Evolutionary conservation across 1,140 invertebrate species (phyloP), one percentile per base, ranked within the genome.

Genomic region (Halyomorpha halys): DNA sequence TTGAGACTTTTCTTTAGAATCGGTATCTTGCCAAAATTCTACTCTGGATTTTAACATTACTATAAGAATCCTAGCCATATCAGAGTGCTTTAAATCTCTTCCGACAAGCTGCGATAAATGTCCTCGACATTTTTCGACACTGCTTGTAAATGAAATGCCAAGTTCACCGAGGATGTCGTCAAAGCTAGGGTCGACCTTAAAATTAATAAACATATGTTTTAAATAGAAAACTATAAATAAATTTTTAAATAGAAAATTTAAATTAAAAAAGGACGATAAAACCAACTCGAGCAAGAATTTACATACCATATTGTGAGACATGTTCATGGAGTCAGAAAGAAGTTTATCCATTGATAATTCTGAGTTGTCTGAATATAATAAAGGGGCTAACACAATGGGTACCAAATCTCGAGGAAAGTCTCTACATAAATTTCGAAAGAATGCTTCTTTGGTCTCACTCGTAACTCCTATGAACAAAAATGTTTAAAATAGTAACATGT

Each of bases 391-490:
- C 68, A 95, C 85, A 71, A 93, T 86, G 67, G 92, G 92, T 65
- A 91, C 90, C 69, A 86, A 80, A 70, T 91, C 88, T 67, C 85
- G 83, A 34, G 91, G 89, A 80, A 94, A 94, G 74, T 95, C 91
- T 72, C 85, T 81, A 70, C 86, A 81, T 68, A 96, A 78, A 70
- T 84, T 84, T 71, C 85, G 82, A 25, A 94, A 73, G 78, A 95
- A 92, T 68, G 86, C 81, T 70, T 88, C 84, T 71, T 86, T 88
- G 13, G 86, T 81, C 69, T 91, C 87, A 54, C 78, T 72, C 5
- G 79, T 80, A 65, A 88, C 73, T 62, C 83, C 83, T 72, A 82
- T 77, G 71, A 65, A 19, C 0, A 45, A 61, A 47, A 66, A 53
- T 53, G 18, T 21, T 53, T 21, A 19, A 15, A 19, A n/a, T 21